Evolutionary conservation across 2,797 vertebrate genomes (phyloP), one percentile per base, ranked within the genome.

Genomic region (Urophycis tenuis): DNA sequence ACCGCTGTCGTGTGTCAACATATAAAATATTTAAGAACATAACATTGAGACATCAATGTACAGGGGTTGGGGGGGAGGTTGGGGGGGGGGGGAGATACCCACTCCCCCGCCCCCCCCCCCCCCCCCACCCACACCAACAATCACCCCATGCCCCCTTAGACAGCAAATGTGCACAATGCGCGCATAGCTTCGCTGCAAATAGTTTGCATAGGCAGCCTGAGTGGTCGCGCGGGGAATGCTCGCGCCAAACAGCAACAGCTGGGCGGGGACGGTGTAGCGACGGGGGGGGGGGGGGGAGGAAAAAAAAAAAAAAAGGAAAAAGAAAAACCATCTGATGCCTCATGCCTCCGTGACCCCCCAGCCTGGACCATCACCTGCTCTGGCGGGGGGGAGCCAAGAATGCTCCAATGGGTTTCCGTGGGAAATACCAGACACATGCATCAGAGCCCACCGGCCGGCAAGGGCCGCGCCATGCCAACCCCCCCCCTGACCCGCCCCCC

Each of bases 291-390:
- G n/a, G n/a, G n/a, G n/a, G n/a, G 39, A 41, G 11, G 17, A 41
- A 41, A 41, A 41, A 41, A 12, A 36, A 14, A 15, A 41, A 41
- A 53, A 53, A 53, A 53, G 45, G 22, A 60, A 60, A n/a, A 60
- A 25, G 53, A 10, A 60, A 85, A 85, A 89, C 82, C 83, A 91
- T 91, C 81, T 85, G 85, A 91, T 84, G 77, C 32, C 85, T 84
- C 80, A 79, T 77, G 79, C 75, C 41, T 74, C 79, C 82, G 81
- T 81, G 82, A 82, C 84, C 83, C 78, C 81, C 77, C 71, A n/a
- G 22, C 36, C 72, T 80, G 78, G 79, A 90, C 82, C 79, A 90
- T 93, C 93, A 93, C 92, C 92, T 93, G 92, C 91, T 93, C 77
- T 35, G 79, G 81, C 84, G n/a, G n/a, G 49, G 19, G 53, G 53